Evolutionary conservation across 2,113 vertebrate species (phyloP), one percentile per base, ranked within the genome.

Genomic region (Cochlearius cochlearius): DNA sequence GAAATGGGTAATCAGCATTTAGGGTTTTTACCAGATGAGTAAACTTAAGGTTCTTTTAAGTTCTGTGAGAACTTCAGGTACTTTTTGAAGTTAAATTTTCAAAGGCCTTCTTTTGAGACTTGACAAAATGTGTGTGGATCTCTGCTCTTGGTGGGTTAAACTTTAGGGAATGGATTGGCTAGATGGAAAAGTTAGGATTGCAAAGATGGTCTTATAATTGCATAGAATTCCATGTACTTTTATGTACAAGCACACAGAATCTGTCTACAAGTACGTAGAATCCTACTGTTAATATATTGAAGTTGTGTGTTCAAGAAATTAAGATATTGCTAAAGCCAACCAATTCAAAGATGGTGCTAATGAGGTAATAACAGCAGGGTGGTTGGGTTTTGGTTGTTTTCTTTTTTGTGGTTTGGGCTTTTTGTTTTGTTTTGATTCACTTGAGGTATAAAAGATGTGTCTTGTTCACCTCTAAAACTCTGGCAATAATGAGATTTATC

Each of bases 401-500:
- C n/a, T n/a, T n/a, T n/a, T n/a, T n/a, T n/a, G n/a, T n/a, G n/a
- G n/a, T 9, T 64, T 78, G 18, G 15, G 7, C 19, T 2, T 36
- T 36, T 19, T 25, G 22, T 41, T 63, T 53, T 21, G 7, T 30
- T 72, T 63, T 68, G 38, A 47, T 63, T n/a, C 15, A n/a, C 7
- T 72, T 1, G 1, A 39, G 60, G 4, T 58, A 12, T 78, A 32
- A 47, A 78, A 56, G 0, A 30, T 13, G 1, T 36, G 6, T 34
- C 66, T 77, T 77, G 10, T 82, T 92, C 10, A 50, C 7, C 8
- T 72, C 20, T n/a, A 34, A 38, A 64, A 36, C 52, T 92, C 43
- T 88, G 34, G 16, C 76, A 88, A 50, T 75, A 27, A 18, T 15
- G 19, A 52, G 4, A 11, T 49, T 32, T 63, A 7, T 45, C 19